A percentile compares a stretch with the other conserved stretches of the same genome.
These are phyloP conservation scores for Spodoptera litura DNA, from an alignment of 1,140 invertebrate genomes.

Conservation along the genomic window DNA sequence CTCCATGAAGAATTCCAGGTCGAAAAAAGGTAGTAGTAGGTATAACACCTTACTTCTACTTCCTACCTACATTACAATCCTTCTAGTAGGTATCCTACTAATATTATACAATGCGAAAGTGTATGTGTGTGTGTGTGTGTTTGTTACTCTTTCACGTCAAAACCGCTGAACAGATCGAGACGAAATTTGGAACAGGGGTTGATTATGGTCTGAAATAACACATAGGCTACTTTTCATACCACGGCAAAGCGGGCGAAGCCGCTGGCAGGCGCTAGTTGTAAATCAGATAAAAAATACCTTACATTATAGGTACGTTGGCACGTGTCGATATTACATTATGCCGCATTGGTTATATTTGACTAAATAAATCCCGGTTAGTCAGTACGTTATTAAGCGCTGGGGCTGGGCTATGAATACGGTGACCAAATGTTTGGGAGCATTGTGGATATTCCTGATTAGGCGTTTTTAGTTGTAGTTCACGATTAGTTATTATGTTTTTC, in stretches of 20 bases:
- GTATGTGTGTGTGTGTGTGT: no score
- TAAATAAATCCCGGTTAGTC: constrained; percentile 48
- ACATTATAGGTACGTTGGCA: not conserved
- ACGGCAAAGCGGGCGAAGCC: no score
- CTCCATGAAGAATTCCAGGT: no score
- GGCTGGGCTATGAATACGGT: constrained; percentile 36
- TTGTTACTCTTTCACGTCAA: no score
- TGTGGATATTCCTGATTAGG: not conserved
- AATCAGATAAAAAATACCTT: constrained; percentile 23
- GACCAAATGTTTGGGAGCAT: not conserved
- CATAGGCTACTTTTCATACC: no score
- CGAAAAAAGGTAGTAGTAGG: no score
- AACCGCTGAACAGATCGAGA: no score
- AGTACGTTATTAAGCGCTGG: constrained; percentile 36
- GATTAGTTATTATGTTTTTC: not conserved
- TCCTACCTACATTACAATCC: not conserved
- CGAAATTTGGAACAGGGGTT: no score
- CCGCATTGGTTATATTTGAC: constrained; percentile 44
- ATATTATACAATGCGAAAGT: no score
- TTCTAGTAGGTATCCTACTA: no score
- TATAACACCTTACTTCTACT: not conserved
- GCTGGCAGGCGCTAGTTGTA: not conserved
- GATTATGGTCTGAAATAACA: no score
- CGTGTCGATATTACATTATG: constrained; percentile 49
- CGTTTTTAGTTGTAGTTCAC: not conserved